Evolutionary conservation across 2,113 vertebrate genomes (phyloP).

Genomic region (Diphyllodes magnificus): DNA sequence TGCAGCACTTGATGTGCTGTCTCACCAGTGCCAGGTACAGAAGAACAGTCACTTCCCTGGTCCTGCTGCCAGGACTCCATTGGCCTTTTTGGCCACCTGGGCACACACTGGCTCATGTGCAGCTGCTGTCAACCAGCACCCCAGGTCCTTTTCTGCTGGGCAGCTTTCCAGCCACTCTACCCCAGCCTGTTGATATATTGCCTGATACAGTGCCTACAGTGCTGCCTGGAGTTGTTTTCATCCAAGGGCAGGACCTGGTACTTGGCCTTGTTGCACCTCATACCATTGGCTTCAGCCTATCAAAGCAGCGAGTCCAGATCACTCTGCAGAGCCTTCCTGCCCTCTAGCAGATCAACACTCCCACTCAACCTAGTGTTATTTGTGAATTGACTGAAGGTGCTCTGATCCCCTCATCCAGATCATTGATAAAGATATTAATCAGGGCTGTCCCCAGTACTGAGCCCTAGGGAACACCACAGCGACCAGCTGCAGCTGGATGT

Average conservation of each 20-base stretch:
- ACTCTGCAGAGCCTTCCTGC: background rate
- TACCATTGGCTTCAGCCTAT: rapidly evolving
- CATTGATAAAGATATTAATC: background rate
- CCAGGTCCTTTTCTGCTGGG: rapidly evolving
- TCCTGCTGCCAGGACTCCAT: background rate
- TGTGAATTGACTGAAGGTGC: background rate
- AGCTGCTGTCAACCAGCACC: rapidly evolving
- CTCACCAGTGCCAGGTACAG: background rate
- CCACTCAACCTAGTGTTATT: rapidly evolving
- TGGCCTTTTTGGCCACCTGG: background rate
- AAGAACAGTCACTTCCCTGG: background rate
- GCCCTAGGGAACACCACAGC: background rate
- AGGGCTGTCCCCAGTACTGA: rapidly evolving
- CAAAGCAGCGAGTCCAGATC: background rate
- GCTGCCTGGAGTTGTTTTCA: rapidly evolving
- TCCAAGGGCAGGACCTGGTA: rapidly evolving
- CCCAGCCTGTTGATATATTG: background rate
- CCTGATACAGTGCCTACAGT: background rate
- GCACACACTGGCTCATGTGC: too few relatives aligned
- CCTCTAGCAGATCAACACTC: background rate
- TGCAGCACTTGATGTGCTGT: background rate
- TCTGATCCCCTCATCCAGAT: rapidly evolving
- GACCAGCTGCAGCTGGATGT: background rate
- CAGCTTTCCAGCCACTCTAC: background rate
- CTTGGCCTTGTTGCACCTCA: background rate